Evolutionary conservation across 2,797 vertebrate species (phyloP), one percentile per base, ranked within the genome.

Genomic region (Menidia menidia): DNA sequence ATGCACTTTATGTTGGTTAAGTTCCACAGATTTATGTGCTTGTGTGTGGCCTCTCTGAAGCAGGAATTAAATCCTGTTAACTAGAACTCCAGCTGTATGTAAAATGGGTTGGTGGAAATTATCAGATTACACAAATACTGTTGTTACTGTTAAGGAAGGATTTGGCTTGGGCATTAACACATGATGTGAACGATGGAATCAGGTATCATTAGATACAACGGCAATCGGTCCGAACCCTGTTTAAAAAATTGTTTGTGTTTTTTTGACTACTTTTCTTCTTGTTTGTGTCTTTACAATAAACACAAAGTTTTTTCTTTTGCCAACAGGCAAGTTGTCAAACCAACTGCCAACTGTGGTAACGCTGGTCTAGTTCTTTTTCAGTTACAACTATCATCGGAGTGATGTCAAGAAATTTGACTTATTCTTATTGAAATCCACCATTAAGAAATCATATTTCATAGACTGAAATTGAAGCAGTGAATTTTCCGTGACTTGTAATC

Each of bases 401-500:
- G 71, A 71, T 64, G 63, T 78, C 15, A 69, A 80, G 61, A 88
- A 86, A 88, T 81, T 50, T 85, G 65, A 71, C 57, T 69, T 81
- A 66, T 83, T 85, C 69, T 85, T 64, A 73, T 81, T 87, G 65
- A 87, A 88, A 81, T 83, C 58, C 77, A 81, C 73, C 50, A 64
- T 25, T 75, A 81, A 77, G 70, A 82, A 88, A 85, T 71, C 69
- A 64, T 32, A 80, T 85, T 82, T 82, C 70, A 78, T 65, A 60
- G 44, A 61, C 59, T 78, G 64, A 75, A 75, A 83, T 67, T 79
- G 44, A 88, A 85, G 86, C 77, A 80, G 73, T 68, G 68, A 50
- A 71, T 88, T 87, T 83, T 87, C 92, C 79, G 83, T 76, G 62
- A 71, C 80, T 80, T 64, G 67, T 64, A 67, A 73, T 25, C 82